Conservation (phyloP, 2,113 vertebrate genomes). For the Saguinus imperator region DNA sequence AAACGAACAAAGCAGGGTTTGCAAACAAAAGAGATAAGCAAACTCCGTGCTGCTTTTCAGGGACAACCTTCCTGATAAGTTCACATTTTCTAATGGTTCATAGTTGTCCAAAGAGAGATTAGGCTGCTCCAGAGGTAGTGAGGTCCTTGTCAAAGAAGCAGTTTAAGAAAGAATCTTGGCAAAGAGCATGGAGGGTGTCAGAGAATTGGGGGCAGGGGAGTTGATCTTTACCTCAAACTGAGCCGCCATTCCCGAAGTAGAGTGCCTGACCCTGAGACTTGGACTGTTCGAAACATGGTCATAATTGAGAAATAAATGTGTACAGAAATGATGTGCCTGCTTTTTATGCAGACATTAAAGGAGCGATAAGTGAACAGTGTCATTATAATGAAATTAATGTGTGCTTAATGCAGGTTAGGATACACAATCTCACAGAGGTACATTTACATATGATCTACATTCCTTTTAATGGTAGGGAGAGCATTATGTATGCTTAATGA, state of each 20-base stretch:
- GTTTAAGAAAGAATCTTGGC: background rate
- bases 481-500: constrained; percentile 20
- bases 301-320: background rate
- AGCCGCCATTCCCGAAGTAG: background rate
- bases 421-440: background rate
- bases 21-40: background rate
- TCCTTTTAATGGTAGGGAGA: background rate
- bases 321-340: background rate
- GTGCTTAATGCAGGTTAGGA: background rate
- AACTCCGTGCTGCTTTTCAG: background rate
- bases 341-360: constrained; percentile 31
- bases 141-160: background rate
- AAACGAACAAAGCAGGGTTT: background rate
- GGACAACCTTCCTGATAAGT: background rate
- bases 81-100: background rate
- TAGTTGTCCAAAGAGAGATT: background rate
- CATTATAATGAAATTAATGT: background rate
- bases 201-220: background rate
- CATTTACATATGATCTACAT: constrained; percentile 45
- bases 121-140: background rate
- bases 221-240: background rate
- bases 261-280: background rate
- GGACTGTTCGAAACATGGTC: background rate
- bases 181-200: background rate
- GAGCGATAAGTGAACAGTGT: background rate